Evolutionary conservation across 2,888 invertebrate genomes (phyloP), one percentile per base, ranked within the genome.

Genomic region (Ochropleura plecta): DNA sequence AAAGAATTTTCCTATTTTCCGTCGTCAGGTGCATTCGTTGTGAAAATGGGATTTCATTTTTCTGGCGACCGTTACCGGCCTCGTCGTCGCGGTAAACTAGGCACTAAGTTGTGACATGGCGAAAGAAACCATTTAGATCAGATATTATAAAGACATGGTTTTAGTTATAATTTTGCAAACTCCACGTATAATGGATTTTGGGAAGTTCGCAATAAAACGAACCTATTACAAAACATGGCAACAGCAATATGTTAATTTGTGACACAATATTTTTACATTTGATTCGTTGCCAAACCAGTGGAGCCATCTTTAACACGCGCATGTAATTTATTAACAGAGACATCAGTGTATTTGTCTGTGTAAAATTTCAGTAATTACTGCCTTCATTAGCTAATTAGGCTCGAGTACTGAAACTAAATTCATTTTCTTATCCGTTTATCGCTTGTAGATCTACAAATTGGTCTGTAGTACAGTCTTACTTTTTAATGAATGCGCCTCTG

Each of bases 41-140:
- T 73, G 86, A 89, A 91, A 93, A 92, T 91, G 86, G 88, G 83
- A 92, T 92, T 91, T 90, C 85, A 90, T 92, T 92, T 92, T 90
- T 88, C 86, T 76, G 70, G 72, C 74, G 86, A 79, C 85, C 83
- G 82, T 81, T 81, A 76, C 85, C 81, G 81, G 82, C 84, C 86
- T 83, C 73, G 79, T 75, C 66, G 65, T 60, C 46, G 46, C 59
- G 9, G 64, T 86, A 83, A 85, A 83, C 74, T 77, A 83, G 82
- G 12, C 78, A 74, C 70, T 74, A 82, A 83, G 77, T 85, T 85
- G 75, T 73, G 78, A 85, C 73, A 83, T 64, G 30, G 73, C 76
- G 69, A 63, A 57, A 7, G 20, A 73, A 10, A 44, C 55, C 53
- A 59, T 66, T 66, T 51, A 16, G 10, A 82, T 66, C 40, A 40